Evolutionary conservation across 2,888 invertebrate species (phyloP), one percentile per base, ranked within the genome.

Genomic region (Ochlodes sylvanus): DNA sequence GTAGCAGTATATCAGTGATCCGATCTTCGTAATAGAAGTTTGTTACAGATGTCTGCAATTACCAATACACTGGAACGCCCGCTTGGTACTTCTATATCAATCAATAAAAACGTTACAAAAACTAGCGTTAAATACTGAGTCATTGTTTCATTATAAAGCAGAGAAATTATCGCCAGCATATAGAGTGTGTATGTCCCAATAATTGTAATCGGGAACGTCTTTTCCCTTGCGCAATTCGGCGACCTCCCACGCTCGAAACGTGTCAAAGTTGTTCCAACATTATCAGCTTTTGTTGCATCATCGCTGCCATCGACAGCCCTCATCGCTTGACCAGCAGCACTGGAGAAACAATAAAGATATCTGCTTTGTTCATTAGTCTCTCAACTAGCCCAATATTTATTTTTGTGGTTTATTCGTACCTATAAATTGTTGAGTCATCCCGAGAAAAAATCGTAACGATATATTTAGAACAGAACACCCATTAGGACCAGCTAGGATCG

Each of bases 211-310:
- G 41, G 50, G 27, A 61, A 41, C 62, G 47, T 75, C 74, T 75
- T 73, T 75, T 75, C 58, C 72, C 72, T 79, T 79, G 75, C 77
- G 77, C 76, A 77, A 78, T 71, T 81, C 79, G 72, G 81, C 81
- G 84, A 75, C 88, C 87, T 86, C 89, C 89, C 88, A 89, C 89
- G 82, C 84, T 82, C 80, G 83, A 82, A 82, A 90, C 91, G 90
- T 92, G 91, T 90, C 88, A 88, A 88, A 88, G 87, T 83, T 88
- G 85, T 88, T 87, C 88, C 86, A 85, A 83, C 84, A 86, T 89
- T 90, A 92, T 91, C 90, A 89, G 87, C 89, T 90, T 90, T 91
- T 87, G 76, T 92, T 91, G 87, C 91, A 88, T 91, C 89, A 91
- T 85, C 84, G 75, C 75, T 75, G 76, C 77, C 84, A 81, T 82